phyloP scores from a whole-genome alignment of 2,113 vertebrate species.

The Acanthisitta chloris region DNA sequence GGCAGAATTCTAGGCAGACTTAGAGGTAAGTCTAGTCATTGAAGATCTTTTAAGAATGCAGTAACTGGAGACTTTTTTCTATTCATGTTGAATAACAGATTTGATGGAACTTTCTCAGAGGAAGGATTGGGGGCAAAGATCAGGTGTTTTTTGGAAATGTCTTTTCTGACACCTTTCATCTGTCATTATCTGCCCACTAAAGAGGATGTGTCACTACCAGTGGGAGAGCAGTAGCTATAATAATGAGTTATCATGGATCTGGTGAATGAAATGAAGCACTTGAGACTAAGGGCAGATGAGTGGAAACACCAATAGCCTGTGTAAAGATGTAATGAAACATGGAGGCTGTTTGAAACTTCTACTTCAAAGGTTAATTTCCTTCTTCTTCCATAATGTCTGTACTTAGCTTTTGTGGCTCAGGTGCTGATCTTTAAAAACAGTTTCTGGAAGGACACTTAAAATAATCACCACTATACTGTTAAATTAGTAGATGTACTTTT shows the following conservation, averaged over 20 bases:
- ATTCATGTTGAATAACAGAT: neutral
- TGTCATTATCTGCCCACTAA: neutral
- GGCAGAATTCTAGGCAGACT: slow-evolving; percentile 90
- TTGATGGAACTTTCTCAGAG: neutral
- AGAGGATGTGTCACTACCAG: slow-evolving; percentile 5
- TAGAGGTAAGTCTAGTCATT: slow-evolving; percentile 77
- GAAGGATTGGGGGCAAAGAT: neutral
- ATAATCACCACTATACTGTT: neutral
- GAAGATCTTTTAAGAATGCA: neutral
- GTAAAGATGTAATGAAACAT: neutral
- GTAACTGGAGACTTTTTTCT: neutral
- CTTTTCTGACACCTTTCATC: neutral
- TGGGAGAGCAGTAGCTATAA: neutral
- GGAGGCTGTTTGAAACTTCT: neutral
- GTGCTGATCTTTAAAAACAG: neutral
- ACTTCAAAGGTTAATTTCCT: neutral
- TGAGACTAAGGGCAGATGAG: neutral
- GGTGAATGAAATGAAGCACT: neutral
- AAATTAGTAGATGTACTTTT: neutral
- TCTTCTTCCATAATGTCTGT: neutral
- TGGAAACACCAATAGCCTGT: neutral
- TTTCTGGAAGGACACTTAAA: neutral
- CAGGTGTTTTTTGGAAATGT: neutral
- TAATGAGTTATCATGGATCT: neutral
- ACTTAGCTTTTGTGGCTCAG: neutral